phyloP scores from a whole-genome alignment of 2,113 vertebrate species.

The Ophthalmolycus amberensis region DNA sequence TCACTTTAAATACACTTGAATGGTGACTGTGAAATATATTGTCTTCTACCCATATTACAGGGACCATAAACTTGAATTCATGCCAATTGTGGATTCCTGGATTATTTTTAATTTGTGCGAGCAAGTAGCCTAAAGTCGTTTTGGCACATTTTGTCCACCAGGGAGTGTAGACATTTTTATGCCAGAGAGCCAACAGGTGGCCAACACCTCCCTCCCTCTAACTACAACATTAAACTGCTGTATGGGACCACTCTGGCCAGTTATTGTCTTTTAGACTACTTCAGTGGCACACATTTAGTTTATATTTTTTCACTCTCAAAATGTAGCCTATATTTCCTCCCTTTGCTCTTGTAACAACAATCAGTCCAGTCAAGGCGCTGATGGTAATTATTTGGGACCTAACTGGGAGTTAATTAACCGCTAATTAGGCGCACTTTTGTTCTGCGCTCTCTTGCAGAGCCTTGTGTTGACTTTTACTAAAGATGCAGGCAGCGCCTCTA shows the following conservation, averaged over 20 bases:
- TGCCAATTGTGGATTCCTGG: neutral
- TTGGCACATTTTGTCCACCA: constrained; percentile 16
- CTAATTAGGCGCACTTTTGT: neutral
- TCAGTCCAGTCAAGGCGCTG: neutral
- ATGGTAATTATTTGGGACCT: neutral
- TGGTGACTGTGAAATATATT: neutral
- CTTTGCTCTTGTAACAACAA: neutral
- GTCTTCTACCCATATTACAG: neutral
- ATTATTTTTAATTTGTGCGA: neutral
- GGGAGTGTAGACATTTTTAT: neutral
- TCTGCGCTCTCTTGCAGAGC: neutral
- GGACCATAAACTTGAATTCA: neutral
- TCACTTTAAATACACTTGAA: neutral
- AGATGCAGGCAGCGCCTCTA: neutral
- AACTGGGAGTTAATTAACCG: neutral
- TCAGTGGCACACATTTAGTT: neutral
- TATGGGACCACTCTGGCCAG: neutral
- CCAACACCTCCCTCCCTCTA: neutral
- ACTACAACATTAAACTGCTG: too few relatives aligned
- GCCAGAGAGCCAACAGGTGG: neutral
- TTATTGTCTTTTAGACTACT: neutral
- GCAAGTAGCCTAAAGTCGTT: neutral
- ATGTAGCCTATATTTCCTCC: neutral
- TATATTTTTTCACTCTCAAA: neutral
- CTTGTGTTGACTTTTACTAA: neutral